Percentiles rank a stretch among this genome's conserved stretches.
Conservation (phyloP, 2,797 vertebrate species). For the Rousettus madagascariensis region DNA sequence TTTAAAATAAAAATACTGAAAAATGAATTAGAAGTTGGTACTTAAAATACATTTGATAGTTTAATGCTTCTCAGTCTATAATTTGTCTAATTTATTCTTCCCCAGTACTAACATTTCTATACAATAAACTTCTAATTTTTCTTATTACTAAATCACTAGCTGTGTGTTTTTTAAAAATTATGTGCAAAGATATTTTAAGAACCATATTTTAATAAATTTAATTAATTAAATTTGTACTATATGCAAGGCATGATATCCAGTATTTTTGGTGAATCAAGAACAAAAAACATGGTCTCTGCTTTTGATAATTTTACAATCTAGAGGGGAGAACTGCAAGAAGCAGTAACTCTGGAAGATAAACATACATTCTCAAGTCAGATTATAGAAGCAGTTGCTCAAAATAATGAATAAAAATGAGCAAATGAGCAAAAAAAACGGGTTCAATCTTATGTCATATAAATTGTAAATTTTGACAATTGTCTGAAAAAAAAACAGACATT, state of each 20-base stretch:
- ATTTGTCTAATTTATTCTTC: background rate
- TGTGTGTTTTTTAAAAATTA: background rate
- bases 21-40: background rate
- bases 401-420: background rate
- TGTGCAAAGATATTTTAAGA: background rate
- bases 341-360: background rate
- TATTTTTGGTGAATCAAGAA: background rate
- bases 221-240: background rate
- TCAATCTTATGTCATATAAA: background rate
- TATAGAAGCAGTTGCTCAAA: background rate
- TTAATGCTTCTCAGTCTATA: background rate
- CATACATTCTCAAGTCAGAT: background rate
- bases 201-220: background rate
- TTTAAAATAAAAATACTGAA: slow-evolving; percentile 25
- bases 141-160: background rate
- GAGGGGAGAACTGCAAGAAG: background rate
- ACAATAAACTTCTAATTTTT: background rate
- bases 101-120: background rate
- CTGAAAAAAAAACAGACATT: background rate
- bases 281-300: background rate
- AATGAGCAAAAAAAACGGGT: background rate
- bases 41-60: background rate
- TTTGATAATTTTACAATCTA: background rate
- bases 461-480: background rate
- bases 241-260: background rate